Base-by-base conservation (phyloP, 2,113 vertebrate genomes). In the Lipophrys pholis region DNA sequence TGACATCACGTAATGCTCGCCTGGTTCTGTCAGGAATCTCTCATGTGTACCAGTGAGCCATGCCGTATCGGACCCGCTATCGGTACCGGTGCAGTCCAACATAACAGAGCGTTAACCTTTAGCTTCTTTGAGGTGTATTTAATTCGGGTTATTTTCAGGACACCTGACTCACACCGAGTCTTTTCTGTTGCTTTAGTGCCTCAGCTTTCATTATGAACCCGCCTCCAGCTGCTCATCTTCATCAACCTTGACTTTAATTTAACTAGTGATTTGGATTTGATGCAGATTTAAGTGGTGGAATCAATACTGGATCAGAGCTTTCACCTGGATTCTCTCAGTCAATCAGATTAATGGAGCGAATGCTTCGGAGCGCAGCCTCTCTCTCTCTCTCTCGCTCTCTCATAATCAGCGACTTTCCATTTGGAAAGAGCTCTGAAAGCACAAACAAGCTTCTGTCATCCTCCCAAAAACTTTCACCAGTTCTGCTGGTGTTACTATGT, bases 271-370 rank as follows among this genome's bases (percentile, higher is more conserved):
- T 78, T 72, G 71, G 49, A 71, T 82, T 65, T 69, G 43, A 87
- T 76, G 49, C 75, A 66, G 66, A 69, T 67, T 61, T 75, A 71
- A 78, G 57, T 62, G 17, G 54, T 42, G 8, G 30, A 70, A 80
- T 81, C 11, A 73, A 88, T 83, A 69, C 39, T 69, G 65, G 73
- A 82, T 67, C 17, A 17, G 49, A 36, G 73, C 46, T 75, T 84
- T 82, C 81, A 79, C 66, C 74, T 83, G 73, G 59, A 88, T 85
- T 61, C 59, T 73, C 67, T 50, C 7, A 62, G 72, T 86, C 83
- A 86, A 79, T 87, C 76, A 73, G 65, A 77, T 73, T 70, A 81
- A 86, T 88, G 76, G 83, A 76, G 63, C 38, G 7, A 62, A 56
- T 70, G 51, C 83, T 83, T 69, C 63, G 50, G 67, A 67, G 50